Conservation (phyloP, 2,888 invertebrate genomes). For the Galerucella nymphaeae region DNA sequence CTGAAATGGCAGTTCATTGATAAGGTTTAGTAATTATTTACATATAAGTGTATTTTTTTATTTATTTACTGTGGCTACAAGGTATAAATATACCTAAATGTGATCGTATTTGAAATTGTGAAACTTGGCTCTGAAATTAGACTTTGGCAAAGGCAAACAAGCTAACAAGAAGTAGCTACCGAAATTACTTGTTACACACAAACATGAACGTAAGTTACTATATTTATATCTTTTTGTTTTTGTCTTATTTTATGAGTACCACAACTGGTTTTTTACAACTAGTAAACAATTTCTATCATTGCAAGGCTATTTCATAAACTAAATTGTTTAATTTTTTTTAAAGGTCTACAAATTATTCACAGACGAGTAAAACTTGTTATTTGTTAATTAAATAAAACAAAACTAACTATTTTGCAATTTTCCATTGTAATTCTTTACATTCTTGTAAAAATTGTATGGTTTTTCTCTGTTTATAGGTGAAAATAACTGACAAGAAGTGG, state of each 20-base stretch:
- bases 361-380: background rate
- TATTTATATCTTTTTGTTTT: conserved; percentile 11
- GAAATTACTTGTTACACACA: conserved; percentile 55
- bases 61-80: conserved; percentile 9
- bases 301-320: background rate
- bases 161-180: conserved; percentile 44
- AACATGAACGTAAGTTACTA: conserved; percentile 49
- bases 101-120: background rate
- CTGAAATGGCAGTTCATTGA: conserved; percentile 30
- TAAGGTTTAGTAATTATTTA: conserved; percentile 26
- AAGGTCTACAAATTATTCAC: background rate
- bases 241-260: background rate
- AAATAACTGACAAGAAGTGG: conserved; percentile 30
- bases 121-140: background rate
- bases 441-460: too few relatives aligned
- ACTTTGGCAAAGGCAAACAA: conserved; percentile 12
- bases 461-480: background rate
- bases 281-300: background rate
- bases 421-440: too few relatives aligned
- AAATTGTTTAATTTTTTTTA: background rate
- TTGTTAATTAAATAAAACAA: too few relatives aligned
- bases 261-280: background rate
- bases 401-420: too few relatives aligned
- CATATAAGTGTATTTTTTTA: conserved; percentile 18
- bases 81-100: background rate